Evolutionary conservation across 2,113 vertebrate genomes (phyloP).

Genomic region (Dicrurus megarhynchus): DNA sequence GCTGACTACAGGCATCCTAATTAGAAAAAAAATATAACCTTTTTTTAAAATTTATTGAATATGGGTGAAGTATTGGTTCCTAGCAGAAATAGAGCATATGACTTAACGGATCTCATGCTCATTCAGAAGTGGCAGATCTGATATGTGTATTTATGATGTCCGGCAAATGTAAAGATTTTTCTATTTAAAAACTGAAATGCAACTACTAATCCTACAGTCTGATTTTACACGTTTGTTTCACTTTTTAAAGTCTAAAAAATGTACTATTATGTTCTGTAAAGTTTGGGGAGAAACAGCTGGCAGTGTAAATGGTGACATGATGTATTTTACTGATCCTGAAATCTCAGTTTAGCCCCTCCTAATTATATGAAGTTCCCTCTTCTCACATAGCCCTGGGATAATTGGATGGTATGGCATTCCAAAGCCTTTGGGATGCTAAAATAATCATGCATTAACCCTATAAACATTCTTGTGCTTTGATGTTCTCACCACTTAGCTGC

Average conservation of each 20-base stretch:
- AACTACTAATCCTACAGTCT: not conserved
- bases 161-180: not conserved
- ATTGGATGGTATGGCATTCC: conserved; percentile 20
- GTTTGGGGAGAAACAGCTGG: not conserved
- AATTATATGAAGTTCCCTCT: not conserved
- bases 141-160: not conserved
- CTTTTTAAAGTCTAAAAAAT: not conserved
- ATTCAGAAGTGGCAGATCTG: not conserved
- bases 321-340: not conserved
- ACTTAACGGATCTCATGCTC: not conserved
- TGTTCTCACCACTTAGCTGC: conserved; percentile 23
- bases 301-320: not conserved
- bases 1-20: not conserved
- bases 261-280: not conserved
- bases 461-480: conserved; percentile 51
- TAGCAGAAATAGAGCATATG: not conserved
- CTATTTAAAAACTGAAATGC: not conserved
- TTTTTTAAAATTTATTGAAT: not conserved
- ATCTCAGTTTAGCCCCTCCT: not conserved
- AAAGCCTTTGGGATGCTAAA: conserved; percentile 56
- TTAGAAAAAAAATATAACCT: fast-evolving
- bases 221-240: not conserved
- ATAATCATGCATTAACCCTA: conserved; percentile 47
- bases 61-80: not conserved
- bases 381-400: conserved; percentile 38